Percentiles rank a stretch among this genome's conserved stretches.
phyloP scores from a whole-genome alignment of 2,113 vertebrate species.

The Narcine bancroftii region DNA sequence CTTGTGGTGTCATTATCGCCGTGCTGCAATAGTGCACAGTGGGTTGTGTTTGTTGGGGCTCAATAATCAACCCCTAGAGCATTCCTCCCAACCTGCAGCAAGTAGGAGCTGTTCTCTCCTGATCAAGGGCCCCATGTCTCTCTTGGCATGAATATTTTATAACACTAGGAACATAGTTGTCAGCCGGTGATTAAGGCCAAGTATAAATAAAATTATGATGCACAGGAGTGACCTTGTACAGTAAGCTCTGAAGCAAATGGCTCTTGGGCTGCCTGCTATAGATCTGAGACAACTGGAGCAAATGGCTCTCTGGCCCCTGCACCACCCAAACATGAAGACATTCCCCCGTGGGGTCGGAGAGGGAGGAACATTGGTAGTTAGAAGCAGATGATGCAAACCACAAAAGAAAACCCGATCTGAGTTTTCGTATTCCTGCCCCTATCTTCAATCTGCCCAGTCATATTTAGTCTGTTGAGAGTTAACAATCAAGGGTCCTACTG shows the following conservation, averaged over 20 bases:
- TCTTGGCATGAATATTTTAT: not conserved
- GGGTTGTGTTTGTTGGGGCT: not conserved
- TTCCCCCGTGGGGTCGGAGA: not conserved
- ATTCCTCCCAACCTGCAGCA: not conserved
- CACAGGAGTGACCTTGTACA: not conserved
- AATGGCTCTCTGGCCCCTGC: not conserved
- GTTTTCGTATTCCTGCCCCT: not conserved
- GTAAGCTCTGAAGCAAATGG: not conserved
- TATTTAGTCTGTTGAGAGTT: not conserved
- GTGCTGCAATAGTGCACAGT: not conserved
- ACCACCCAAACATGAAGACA: not conserved
- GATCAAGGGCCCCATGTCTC: not conserved
- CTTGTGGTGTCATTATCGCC: conserved; percentile 5
- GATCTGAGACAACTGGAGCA: not conserved
- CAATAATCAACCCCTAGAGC: not conserved
- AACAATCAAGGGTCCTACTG: not conserved
- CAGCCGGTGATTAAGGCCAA: not conserved
- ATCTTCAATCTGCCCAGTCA: not conserved
- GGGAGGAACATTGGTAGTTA: not conserved
- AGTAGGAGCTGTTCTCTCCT: not conserved
- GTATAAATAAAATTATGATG: not conserved
- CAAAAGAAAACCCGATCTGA: not conserved
- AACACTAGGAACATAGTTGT: not conserved
- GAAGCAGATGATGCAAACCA: not conserved
- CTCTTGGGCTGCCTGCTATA: no score